Base-by-base conservation (phyloP, 1,140 invertebrate species). In the Holcopasites calliopsidis region DNA sequence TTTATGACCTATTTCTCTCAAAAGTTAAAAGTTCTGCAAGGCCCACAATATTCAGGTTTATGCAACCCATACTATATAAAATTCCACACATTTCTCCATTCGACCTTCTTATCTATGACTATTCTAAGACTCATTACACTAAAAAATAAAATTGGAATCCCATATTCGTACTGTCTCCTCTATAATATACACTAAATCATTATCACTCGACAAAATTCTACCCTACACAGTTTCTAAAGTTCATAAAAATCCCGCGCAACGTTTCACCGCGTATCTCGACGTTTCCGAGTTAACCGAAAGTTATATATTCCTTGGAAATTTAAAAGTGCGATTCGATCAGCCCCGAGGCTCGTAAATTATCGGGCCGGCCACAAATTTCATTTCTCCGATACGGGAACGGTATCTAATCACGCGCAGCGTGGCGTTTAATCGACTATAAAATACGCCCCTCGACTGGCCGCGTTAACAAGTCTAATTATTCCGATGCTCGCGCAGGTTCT, bases 381-480 rank as follows among this genome's bases (percentile, higher is more conserved):
- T 60, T 42, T 16, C 11, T n/a, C 21, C 35, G 31, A 42, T 21
- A 21, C 7, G 35, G 21, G n/a, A 58, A 38, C 35, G 21, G 18
- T 8, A 58, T 58, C 57, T n/a, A 8, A 5, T 38, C 57, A 21
- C 10, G 47, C 47, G 10, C 18, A 50, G 23, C 55, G 7, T 38
- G 8, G 21, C 55, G 57, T 58, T 58, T 58, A 40, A 58, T 60
- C 33, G 35, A 18, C n/a, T 35, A 26, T 60, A 60, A 40, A 60
- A 35, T 21, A 40, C 33, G 3, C 21, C 40, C 21, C 21, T 21
- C 33, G 1, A 13, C 7, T n/a, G 33, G 10, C 10, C n/a, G n/a
- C 21, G 33, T 42, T 60, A 60, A 42, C 35, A 40, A 10, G 21
- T 13, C 35, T 62, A 62, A 62, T 62, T 62, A n/a, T 18, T n/a